Base-by-base conservation (phyloP, 2,113 vertebrate species). In the Neotragus moschatus region DNA sequence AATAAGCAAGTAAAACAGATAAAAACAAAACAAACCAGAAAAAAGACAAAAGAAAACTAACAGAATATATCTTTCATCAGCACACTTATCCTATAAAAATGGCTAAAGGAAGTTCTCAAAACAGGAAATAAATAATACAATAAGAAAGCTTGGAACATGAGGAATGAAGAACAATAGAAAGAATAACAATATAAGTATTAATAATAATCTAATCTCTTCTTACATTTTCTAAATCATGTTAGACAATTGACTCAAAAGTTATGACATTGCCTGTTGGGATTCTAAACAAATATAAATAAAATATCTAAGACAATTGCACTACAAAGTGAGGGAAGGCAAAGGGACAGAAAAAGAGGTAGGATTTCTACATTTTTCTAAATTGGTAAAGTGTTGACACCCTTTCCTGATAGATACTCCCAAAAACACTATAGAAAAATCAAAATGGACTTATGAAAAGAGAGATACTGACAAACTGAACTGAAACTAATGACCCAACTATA, bases 141-240 rank as follows among this genome's bases (percentile, higher is more conserved):
- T 84, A 77, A 84, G 28, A 93, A 84, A 88, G 21, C 30, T 56
- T 92, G 15, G 61, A 82, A 36, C 43, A 82, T 61, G 7, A 89
- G 61, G 21, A 94, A 92, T 77, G 28, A 75, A 96, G 16, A 88
- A 66, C 75, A 96, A 39, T 47, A 66, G 17, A 95, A 95, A 88
- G 26, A 88, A 28, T 93, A 91, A 60, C 19, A 73, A 28, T n/a
- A 55, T 30, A 60, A 45, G 5, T 79, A 47, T 88, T 80, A 95
- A 79, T 58, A 81, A 66, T 55, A 93, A 36, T 9, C 3, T 30
- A 21, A 51, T 70, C 13, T 70, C 85, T 36, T 61, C 51, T 84
- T 70, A 61, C 66, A 23, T 58, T 60, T 91, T 93, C 33, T 70
- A 60, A 43, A 63, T 75, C 55, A 61, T 63, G 51, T 77, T 85